These are phyloP conservation scores for Gasterosteus aculeatus DNA, from an alignment of 2,113 vertebrate species.

Conservation along the genomic window DNA sequence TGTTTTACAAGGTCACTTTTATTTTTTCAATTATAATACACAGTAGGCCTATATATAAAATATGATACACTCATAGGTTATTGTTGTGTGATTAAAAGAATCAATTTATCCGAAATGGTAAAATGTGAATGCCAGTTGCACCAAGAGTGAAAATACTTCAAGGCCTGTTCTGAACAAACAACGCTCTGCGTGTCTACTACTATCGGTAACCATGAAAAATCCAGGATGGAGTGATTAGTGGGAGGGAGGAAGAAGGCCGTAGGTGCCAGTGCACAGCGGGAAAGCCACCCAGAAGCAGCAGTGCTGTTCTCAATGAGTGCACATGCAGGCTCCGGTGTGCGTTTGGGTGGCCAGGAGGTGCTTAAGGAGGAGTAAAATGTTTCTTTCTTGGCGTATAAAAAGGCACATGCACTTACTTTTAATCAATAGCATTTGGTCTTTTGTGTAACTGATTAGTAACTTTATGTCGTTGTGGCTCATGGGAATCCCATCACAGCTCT, in stretches of 20 bases:
- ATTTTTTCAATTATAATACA: no score
- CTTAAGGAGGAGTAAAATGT: slow-evolving; percentile 30
- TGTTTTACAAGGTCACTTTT: background rate
- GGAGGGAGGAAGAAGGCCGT: slow-evolving; percentile 18
- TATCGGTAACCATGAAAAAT: slow-evolving; percentile 43
- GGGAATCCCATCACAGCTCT: background rate
- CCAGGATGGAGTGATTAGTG: slow-evolving; percentile 59
- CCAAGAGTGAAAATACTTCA: slow-evolving; percentile 26
- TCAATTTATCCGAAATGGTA: background rate
- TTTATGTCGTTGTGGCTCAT: slow-evolving; percentile 16
- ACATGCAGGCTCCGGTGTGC: background rate
- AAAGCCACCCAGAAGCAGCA: slow-evolving; percentile 57
- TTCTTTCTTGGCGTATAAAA: slow-evolving; percentile 30
- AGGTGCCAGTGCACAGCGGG: slow-evolving; percentile 27
- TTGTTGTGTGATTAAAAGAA: background rate
- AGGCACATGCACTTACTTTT: slow-evolving; percentile 13
- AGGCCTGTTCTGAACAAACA: slow-evolving; percentile 34
- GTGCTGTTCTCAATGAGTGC: slow-evolving; percentile 18
- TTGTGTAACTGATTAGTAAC: slow-evolving; percentile 21
- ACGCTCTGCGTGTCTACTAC: slow-evolving; percentile 8
- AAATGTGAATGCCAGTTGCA: slow-evolving; percentile 21
- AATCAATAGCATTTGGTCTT: slow-evolving; percentile 16
- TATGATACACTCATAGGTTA: background rate
- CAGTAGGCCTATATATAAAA: no score
- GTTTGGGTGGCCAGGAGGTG: slow-evolving; percentile 23